Base-by-base conservation (phyloP, 2,797 vertebrate species). In the Phoxinus dragarum region DNA sequence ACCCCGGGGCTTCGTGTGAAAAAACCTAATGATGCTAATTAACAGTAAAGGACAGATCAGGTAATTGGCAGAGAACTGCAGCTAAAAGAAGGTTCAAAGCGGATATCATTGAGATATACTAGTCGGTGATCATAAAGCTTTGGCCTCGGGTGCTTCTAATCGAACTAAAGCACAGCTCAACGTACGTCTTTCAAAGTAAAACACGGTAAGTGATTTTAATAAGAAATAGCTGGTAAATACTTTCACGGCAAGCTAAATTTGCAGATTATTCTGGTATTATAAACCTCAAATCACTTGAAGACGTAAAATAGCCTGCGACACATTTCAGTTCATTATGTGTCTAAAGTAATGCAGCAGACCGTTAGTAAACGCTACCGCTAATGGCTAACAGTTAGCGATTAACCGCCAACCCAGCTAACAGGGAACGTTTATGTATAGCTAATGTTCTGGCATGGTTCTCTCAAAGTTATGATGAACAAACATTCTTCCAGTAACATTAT, bases 1-100 rank as follows among this genome's bases (percentile, higher is more conserved):
- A 68, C 81, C 75, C 42, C 5, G 3, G 66, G 59, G 86, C 44
- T 56, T 69, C 52, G 44, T 68, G 61, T 47, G 61, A 11, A 80
- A 79, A 61, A 66, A 71, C 16, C 31, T 23, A 85, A 84, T 40
- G 54, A 86, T 80, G 78, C 59, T 67, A 86, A 80, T 75, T 61
- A 75, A 59, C 71, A 17, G 66, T 81, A 80, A 84, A 76, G 61
- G 31, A 74, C 79, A 68, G 23, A 47, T 77, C 31, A 72, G 52
- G 49, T 82, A 52, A 61, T 49, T 52, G 42, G 52, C 36, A 31
- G 6, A 54, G 16, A 77, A n/a, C 47, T 17, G 23, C 40, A n/a
- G 56, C 8, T 82, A n/a, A 82, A 64, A 61, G 68, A 38, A 64
- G 11, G 69, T 84, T 84, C 34, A 79, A 54, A 38, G 6, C 5